Percentiles rank a stretch among this genome's conserved stretches.
phyloP scores from a whole-genome alignment of 2,888 invertebrate genomes.

The Lysandra coridon region DNA sequence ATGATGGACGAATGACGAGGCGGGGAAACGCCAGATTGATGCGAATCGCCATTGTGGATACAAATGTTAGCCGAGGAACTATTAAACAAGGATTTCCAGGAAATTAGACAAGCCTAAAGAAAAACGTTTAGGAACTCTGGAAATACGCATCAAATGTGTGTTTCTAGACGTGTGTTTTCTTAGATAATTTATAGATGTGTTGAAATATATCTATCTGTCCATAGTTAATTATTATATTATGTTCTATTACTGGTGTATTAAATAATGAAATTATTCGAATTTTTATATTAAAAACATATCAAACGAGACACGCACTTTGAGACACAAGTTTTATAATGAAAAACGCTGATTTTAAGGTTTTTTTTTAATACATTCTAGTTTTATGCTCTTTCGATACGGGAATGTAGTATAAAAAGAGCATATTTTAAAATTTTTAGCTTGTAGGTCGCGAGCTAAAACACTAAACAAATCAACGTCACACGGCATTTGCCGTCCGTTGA shows the following conservation, averaged over 20 bases:
- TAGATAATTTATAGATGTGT: background rate
- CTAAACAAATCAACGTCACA: constrained; percentile 70
- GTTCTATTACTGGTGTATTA: too few species aligned
- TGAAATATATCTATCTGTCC: background rate
- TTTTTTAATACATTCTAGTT: too few species aligned
- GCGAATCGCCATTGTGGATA: constrained; percentile 23
- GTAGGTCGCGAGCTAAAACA: constrained; percentile 36
- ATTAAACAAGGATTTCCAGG: background rate
- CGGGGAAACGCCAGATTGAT: constrained; percentile 41
- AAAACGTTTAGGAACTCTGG: background rate
- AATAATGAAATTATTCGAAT: too few species aligned
- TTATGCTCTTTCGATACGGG: background rate
- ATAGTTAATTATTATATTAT: too few species aligned
- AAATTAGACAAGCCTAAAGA: background rate
- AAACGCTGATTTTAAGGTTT: too few species aligned
- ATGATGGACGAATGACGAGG: constrained; percentile 44
- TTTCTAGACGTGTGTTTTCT: background rate
- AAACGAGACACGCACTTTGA: too few species aligned
- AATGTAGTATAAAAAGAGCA: background rate
- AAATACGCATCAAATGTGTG: background rate
- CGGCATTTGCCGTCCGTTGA: constrained; percentile 65
- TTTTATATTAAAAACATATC: too few species aligned
- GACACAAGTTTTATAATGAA: too few species aligned
- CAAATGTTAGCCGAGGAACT: constrained; percentile 19
- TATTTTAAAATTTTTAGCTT: background rate